A percentile compares a stretch with the other conserved stretches of the same genome.
Conservation (phyloP, 2,888 invertebrate genomes). For the Stenoptilia bipunctidactyla region DNA sequence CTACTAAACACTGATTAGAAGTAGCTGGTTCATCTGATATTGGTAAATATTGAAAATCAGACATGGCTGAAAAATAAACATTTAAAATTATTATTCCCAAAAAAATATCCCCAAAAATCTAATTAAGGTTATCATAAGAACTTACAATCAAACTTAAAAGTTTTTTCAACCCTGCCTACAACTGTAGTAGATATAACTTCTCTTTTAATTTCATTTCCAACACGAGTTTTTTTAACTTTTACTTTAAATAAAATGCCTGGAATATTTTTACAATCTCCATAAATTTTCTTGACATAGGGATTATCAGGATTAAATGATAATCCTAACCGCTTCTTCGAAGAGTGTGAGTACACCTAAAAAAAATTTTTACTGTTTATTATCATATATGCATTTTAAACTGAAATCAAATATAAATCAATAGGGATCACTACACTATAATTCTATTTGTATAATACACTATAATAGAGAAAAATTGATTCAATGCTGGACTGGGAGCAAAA, state of each 20-base stretch:
- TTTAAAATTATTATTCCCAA: no score
- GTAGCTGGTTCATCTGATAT: conserved; percentile 58
- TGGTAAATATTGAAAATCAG: conserved; percentile 94
- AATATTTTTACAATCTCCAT: conserved; percentile 76
- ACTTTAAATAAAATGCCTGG: conserved; percentile 83
- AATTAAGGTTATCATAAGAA: conserved; percentile 16
- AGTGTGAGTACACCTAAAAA: conserved; percentile 36
- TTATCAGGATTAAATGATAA: conserved; percentile 86
- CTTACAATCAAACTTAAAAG: conserved; percentile 77
- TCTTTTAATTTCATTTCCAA: conserved; percentile 37
- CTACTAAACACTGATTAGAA: conserved; percentile 71
- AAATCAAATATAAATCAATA: no score
- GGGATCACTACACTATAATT: no score
- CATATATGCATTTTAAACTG: no score
- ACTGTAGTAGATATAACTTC: conserved; percentile 61
- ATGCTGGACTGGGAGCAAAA: no score
- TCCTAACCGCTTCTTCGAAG: conserved; percentile 75
- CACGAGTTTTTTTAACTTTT: conserved; percentile 68
- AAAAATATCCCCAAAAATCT: not conserved
- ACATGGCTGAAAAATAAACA: conserved; percentile 78
- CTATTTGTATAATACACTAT: no score
- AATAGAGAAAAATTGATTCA: no score
- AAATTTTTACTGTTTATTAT: not conserved
- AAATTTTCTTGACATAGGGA: conserved; percentile 82
- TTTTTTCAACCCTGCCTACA: conserved; percentile 72